Evolutionary conservation across 2,797 vertebrate genomes (phyloP).

Genomic region (Mus spretus): DNA sequence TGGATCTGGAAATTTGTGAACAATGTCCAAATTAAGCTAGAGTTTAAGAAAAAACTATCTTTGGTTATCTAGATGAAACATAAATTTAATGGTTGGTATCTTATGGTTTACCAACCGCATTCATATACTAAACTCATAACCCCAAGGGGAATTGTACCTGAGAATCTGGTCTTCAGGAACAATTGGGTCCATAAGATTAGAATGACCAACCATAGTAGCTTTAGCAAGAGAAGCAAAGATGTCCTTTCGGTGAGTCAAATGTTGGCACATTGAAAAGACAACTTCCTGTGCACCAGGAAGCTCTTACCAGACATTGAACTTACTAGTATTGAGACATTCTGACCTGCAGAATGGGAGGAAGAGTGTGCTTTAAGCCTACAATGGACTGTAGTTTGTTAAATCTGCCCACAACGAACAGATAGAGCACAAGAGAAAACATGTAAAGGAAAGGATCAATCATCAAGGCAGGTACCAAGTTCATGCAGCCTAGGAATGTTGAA

Average conservation of each 20-base stretch:
- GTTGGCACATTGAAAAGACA: not conserved
- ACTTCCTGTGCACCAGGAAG: not conserved
- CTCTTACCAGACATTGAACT: not conserved
- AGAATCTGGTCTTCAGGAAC: not conserved
- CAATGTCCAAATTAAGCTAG: not conserved
- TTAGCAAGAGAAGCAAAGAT: conserved; percentile 8
- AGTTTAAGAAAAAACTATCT: not conserved
- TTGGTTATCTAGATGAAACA: not conserved
- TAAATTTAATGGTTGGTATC: not conserved
- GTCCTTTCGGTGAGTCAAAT: not conserved
- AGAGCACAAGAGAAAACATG: not conserved
- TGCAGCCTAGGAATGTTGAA: not conserved
- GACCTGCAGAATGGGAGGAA: not conserved
- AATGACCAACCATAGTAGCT: not conserved
- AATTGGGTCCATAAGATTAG: not conserved
- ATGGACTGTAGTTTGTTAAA: not conserved
- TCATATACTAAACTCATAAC: not conserved
- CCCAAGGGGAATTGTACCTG: not conserved
- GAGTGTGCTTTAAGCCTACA: not conserved
- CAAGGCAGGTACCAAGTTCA: not conserved
- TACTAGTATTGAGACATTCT: not conserved
- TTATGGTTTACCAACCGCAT: not conserved
- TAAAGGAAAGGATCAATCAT: not conserved
- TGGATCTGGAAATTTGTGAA: not conserved
- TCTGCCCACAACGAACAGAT: not conserved